These are phyloP conservation scores for Leucania comma DNA, from an alignment of 2,888 invertebrate genomes.

Conservation along the genomic window DNA sequence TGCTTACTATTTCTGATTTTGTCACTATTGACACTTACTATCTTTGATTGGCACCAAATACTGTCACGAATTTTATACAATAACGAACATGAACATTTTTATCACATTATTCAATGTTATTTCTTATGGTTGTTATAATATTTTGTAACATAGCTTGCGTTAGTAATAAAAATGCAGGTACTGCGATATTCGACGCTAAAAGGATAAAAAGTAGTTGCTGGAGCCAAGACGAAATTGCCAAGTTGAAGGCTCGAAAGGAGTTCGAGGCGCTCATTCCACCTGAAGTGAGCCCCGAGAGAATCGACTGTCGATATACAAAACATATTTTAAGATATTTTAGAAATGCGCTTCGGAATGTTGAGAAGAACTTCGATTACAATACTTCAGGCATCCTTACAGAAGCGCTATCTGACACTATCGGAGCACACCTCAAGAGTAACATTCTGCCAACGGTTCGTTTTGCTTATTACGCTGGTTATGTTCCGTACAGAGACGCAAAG, in stretches of 20 bases:
- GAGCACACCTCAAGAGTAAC: conserved; percentile 81
- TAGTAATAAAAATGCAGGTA: conserved; percentile 76
- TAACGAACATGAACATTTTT: conserved; percentile 61
- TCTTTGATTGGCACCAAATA: not conserved
- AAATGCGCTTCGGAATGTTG: conserved; percentile 70
- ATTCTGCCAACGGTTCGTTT: conserved; percentile 83
- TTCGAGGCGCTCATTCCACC: conserved; percentile 80
- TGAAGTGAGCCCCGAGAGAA: conserved; percentile 74
- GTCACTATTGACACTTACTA: conserved; percentile 23
- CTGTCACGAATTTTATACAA: conserved; percentile 50
- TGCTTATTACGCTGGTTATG: conserved; percentile 85
- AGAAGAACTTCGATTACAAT: conserved; percentile 66
- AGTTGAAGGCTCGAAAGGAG: conserved; percentile 78
- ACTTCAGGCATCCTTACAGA: conserved; percentile 74
- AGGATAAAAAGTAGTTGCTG: conserved; percentile 75
- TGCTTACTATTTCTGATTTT: not conserved
- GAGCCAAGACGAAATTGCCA: conserved; percentile 80
- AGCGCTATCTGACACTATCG: conserved; percentile 82
- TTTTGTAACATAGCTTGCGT: conserved; percentile 66
- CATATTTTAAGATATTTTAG: conserved; percentile 77
- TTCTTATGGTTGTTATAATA: conserved; percentile 75
- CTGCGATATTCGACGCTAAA: conserved; percentile 78
- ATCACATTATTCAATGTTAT: conserved; percentile 77
- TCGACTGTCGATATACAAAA: conserved; percentile 76
- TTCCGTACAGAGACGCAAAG: conserved; percentile 78